Evolutionary conservation across 2,113 vertebrate species (phyloP).

Genomic region (Trinectes maculatus): DNA sequence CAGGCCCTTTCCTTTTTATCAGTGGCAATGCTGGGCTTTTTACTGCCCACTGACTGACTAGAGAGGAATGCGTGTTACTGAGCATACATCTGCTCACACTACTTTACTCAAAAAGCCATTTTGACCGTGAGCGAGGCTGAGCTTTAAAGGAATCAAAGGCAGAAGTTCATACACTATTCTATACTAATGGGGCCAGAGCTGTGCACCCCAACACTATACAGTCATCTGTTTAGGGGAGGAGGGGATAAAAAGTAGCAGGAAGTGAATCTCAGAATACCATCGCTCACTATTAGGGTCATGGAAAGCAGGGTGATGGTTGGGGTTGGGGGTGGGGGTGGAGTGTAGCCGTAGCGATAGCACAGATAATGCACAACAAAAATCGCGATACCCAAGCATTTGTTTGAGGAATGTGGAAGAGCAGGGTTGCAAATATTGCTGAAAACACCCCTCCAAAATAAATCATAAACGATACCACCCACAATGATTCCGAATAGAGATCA

Average conservation of each 20-base stretch:
- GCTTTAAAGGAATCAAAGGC: constrained; percentile 47
- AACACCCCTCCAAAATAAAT: constrained; percentile 13
- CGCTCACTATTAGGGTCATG: constrained; percentile 64
- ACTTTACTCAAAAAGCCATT: constrained; percentile 46
- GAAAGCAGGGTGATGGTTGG: constrained; percentile 46
- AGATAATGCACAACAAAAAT: constrained; percentile 38
- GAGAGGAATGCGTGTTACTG: constrained; percentile 49
- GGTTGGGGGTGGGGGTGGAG: constrained; percentile 34
- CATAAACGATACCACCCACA: constrained; percentile 5
- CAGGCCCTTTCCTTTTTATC: constrained; percentile 72
- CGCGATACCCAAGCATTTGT: constrained; percentile 57
- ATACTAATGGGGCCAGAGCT: constrained; percentile 60
- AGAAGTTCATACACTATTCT: constrained; percentile 22
- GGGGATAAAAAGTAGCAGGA: constrained; percentile 50
- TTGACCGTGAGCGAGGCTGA: constrained; percentile 24
- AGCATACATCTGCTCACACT: constrained; percentile 33
- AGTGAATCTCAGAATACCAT: constrained; percentile 59
- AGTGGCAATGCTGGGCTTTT: constrained; percentile 60
- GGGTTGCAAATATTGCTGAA: constrained; percentile 10
- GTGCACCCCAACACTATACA: constrained; percentile 72
- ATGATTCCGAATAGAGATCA: background rate
- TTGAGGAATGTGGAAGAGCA: constrained; percentile 49
- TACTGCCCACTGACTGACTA: constrained; percentile 62
- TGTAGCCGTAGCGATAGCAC: constrained; percentile 43
- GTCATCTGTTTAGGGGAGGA: constrained; percentile 35